Evolutionary conservation across 2,888 invertebrate genomes (phyloP).

Genomic region (Scaptomyza caliginosa): DNA sequence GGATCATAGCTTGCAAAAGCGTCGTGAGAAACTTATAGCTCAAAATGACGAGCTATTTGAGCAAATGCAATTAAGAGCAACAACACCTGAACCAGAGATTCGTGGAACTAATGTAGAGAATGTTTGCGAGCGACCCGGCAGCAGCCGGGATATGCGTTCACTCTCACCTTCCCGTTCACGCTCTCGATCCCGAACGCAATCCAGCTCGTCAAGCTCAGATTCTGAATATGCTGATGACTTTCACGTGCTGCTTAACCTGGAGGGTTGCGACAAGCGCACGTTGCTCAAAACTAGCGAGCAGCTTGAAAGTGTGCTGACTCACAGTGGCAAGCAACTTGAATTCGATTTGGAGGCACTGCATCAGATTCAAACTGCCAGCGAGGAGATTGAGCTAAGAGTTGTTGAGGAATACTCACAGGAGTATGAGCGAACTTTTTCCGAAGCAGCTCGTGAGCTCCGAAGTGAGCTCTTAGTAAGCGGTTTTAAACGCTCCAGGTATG

Average conservation of each 20-base stretch:
- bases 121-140: constrained; percentile 41
- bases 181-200: constrained; percentile 49
- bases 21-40: constrained; percentile 69
- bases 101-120: constrained; percentile 51
- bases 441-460: constrained; percentile 77
- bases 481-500: constrained; percentile 83
- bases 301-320: constrained; percentile 62
- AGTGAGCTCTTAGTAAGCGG: constrained; percentile 70
- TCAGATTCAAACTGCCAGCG: constrained; percentile 65
- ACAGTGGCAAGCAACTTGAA: constrained; percentile 62
- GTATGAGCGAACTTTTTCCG: constrained; percentile 79
- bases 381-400: constrained; percentile 74
- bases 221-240: constrained; percentile 65
- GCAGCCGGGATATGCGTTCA: constrained; percentile 52
- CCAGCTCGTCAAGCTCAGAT: constrained; percentile 10
- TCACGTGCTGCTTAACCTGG: constrained; percentile 73
- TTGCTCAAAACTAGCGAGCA: constrained; percentile 62
- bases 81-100: constrained; percentile 64
- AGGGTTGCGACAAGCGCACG: constrained; percentile 57
- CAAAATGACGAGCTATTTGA: constrained; percentile 70
- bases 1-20: constrained; percentile 65
- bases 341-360: constrained; percentile 78
- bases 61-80: constrained; percentile 54
- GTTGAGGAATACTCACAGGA: constrained; percentile 37
- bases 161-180: constrained; percentile 62